Evolutionary conservation across 2,888 invertebrate genomes (phyloP).

Genomic region (Cosmorhoe ocellata): DNA sequence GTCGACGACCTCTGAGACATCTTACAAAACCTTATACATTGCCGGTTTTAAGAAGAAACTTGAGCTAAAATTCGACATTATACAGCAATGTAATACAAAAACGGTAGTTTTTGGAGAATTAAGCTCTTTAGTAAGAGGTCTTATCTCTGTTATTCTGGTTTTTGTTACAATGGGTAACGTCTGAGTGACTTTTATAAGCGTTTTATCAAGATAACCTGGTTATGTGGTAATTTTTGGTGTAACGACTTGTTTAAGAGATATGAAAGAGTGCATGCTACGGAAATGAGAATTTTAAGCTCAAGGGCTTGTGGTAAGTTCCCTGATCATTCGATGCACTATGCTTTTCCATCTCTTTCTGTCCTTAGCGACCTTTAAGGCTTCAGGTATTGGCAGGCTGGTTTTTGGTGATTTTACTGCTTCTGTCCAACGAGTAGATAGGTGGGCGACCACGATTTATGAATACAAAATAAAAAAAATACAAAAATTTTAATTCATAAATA

Average conservation of each 20-base stretch:
- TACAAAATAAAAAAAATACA: no score
- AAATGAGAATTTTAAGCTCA: no score
- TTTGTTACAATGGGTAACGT: conserved; percentile 10
- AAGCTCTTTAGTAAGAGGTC: not conserved
- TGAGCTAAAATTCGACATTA: not conserved
- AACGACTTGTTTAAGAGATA: not conserved
- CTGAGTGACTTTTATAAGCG: conserved; percentile 9
- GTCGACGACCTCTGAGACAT: conserved; percentile 10
- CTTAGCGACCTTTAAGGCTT: no score
- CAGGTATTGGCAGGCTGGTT: no score
- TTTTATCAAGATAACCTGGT: conserved; percentile 19
- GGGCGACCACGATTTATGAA: no score
- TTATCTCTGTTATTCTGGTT: conserved; percentile 8
- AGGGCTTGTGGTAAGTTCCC: no score
- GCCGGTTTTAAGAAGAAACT: not conserved
- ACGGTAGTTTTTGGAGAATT: not conserved
- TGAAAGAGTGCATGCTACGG: no score
- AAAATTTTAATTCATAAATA: no score
- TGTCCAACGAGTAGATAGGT: no score
- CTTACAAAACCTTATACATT: not conserved
- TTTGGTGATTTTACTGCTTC: no score
- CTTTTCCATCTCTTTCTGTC: no score
- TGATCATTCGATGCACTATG: no score
- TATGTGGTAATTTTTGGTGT: conserved; percentile 1
- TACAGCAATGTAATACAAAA: conserved; percentile 2